Evolutionary conservation across 2,888 invertebrate genomes (phyloP), one percentile per base, ranked within the genome.

Genomic region (Drosophila yooni): DNA sequence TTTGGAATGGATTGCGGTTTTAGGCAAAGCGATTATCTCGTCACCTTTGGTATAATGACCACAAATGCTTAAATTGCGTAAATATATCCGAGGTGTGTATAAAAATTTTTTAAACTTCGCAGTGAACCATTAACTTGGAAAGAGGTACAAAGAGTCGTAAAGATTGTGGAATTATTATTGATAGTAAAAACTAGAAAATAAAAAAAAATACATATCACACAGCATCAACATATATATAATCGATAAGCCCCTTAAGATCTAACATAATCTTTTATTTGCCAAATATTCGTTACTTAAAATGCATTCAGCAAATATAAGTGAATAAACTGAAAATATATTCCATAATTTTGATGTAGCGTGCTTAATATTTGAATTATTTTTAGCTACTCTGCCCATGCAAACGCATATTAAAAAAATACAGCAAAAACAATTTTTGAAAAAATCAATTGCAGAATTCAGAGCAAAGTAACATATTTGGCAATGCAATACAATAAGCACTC

Each of bases 21-120:
- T 65, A 77, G 70, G 65, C 74, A 70, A 78, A 74, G 68, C 71
- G 66, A 74, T 82, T 84, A 82, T 70, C 82, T 73, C 68, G 73
- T 78, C 78, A 77, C 76, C 73, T 78, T 78, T 67, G 53, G 63
- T 48, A 62, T 69, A 56, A 71, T 74, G 71, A 68, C 70, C 75
- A 64, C 75, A 83, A 66, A 72, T 68, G 66, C 51, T 74, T 70
- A 74, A 74, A 81, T 74, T 81, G 84, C 81, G 62, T 69, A 59
- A 74, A 71, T 63, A 70, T 63, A 63, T 63, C 59, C 57, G 51
- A 57, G 63, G 61, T 57, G 69, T 75, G 48, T 21, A 21, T 18
- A 5, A 0, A 46, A 62, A 33, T n/a, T 56, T 2, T 33, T 27
- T 46, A n/a, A 59, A 33, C 15, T n/a, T 31, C 11, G 52, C 21